Evolutionary conservation across 1,140 invertebrate genomes (phyloP), one percentile per base, ranked within the genome.

Genomic region (Zelostemma sp.): DNA sequence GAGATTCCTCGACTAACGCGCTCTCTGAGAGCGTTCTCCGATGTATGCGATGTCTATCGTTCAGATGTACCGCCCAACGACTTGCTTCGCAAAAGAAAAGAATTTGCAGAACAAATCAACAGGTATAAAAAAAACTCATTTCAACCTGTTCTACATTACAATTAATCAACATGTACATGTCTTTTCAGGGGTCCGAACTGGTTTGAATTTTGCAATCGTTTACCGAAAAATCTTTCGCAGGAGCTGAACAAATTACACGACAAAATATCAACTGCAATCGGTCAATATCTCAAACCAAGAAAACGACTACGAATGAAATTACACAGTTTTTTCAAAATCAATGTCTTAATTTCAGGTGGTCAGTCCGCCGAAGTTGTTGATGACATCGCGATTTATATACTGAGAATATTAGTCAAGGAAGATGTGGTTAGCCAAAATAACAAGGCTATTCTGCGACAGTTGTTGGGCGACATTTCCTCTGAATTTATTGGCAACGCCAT

Each of bases 331-430:
- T 63, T 61, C 31, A 43, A 67, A 51, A 38, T 45, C 11, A 9
- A 19, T 43, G n/a, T 43, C 17, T 55, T 31, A 40, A 45, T 72
- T 76, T 15, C 25, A 83, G 81, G 63, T 51, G 79, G 70, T 6
- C 63, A 68, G 40, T 63, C 84, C 21, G 70, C 83, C 60, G 87
- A 91, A 54, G 77, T 89, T 8, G 81, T 90, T 18, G 88, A 92
- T 76, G 89, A 91, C 76, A 87, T 90, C 35, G 80, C 88, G 17
- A 82, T 91, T 2, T 88, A 89, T 66, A 71, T 88, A 2, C 81
- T 93, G 31, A 80, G 87, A 58, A 79, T 91, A 64, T 91, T 93
- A 57, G 81, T 90, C 6, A 81, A 88, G 62, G 86, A 89, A 38
- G 86, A 87, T 56, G 81, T 87, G 57, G 86, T 92, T 4, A 86